Conservation (phyloP, 2,797 vertebrate species). For the Acanthiza pusilla region DNA sequence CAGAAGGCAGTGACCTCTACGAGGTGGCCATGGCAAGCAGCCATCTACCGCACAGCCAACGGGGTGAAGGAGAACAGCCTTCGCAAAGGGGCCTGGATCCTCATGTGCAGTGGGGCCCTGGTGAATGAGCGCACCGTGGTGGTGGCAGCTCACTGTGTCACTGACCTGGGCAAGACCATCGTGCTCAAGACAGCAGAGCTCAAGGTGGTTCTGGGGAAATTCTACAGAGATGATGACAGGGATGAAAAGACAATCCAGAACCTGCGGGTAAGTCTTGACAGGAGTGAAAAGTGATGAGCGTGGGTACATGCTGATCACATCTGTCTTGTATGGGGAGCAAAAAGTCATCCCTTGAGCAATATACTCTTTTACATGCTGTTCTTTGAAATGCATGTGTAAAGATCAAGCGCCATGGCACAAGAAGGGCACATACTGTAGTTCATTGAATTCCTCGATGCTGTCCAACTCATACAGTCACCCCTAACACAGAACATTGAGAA, state of each 20-base stretch:
- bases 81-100: constrained; percentile 82
- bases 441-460: neutral
- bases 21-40: constrained; percentile 94
- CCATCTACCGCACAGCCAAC: constrained; percentile 83
- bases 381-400: neutral
- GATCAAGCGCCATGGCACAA: neutral
- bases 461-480: neutral
- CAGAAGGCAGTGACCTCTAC: constrained; percentile 75
- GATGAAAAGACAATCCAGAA: constrained; percentile 88
- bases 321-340: neutral
- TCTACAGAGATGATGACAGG: constrained; percentile 84
- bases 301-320: neutral
- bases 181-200: constrained; percentile 84
- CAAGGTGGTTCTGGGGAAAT: constrained; percentile 91
- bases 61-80: constrained; percentile 61
- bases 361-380: neutral
- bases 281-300: neutral
- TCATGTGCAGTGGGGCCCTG: constrained; percentile 93
- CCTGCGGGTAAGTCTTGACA: constrained; percentile 80
- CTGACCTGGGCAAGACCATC: constrained; percentile 86
- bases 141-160: constrained; percentile 94
- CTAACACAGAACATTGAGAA: neutral
- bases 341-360: neutral
- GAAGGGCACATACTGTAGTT: neutral
- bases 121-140: constrained; percentile 91